These are phyloP conservation scores for Gambusia affinis DNA, from an alignment of 2,113 vertebrate species.

Conservation along the genomic window DNA sequence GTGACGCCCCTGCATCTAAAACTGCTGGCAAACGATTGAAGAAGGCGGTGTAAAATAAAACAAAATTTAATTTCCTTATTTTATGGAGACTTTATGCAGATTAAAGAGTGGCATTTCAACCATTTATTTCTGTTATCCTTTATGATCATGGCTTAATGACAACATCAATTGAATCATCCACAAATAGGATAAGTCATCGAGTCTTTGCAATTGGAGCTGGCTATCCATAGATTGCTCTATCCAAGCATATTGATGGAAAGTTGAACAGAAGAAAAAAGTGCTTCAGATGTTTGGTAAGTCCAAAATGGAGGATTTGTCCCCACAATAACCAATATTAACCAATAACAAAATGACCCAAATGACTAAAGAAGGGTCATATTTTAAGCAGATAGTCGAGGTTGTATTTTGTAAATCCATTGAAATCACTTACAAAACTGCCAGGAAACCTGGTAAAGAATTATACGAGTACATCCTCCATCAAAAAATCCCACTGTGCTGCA, in stretches of 20 bases:
- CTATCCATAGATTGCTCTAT: neutral
- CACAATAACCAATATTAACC: neutral
- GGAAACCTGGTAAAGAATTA: no score
- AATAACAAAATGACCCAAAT: no score
- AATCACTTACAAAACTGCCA: no score
- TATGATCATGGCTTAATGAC: neutral
- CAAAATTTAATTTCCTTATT: neutral
- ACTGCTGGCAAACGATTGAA: slow-evolving; percentile 49
- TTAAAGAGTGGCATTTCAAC: neutral
- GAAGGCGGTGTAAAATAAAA: slow-evolving; percentile 35
- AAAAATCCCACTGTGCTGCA: no score
- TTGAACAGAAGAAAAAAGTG: neutral
- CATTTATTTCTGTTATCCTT: neutral
- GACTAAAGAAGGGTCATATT: no score
- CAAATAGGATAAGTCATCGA: neutral
- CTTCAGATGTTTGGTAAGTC: neutral
- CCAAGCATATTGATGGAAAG: neutral
- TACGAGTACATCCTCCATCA: no score
- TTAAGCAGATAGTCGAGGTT: no score
- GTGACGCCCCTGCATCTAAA: slow-evolving; percentile 35
- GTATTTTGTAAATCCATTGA: no score
- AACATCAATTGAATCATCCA: no score
- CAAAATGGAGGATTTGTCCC: neutral
- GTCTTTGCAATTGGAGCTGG: neutral
- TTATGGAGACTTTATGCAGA: neutral